Base-by-base conservation (phyloP, 2,888 invertebrate species). In the Dasypolia templi region DNA sequence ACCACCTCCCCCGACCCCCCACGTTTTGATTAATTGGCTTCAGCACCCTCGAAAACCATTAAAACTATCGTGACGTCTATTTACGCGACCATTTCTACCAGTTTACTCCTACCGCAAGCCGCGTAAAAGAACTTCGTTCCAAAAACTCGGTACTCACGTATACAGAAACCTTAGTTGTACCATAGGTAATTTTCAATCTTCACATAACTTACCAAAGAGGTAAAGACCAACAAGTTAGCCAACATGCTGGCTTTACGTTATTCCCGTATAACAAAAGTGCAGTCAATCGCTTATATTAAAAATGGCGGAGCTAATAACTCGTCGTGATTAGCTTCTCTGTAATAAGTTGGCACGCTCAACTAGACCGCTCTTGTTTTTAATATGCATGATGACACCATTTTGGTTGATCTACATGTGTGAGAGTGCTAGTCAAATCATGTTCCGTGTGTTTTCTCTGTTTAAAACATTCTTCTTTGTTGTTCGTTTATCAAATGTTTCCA, bases 231-330 rank as follows among this genome's bases (percentile, higher is more conserved):
- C 32, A 46, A 46, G 29, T 22, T 19, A 11, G 7, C 62, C 58
- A 74, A 69, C 67, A 64, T 35, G 81, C 7, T 75, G 26, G n/a
- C 17, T 29, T 12, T 14, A 11, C 29, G 5, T 42, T 22, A 19
- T 3, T 35, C 6, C 75, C n/a, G 75, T 89, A 55, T 71, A 70
- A 81, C 56, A 76, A 56, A 81, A 87, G 86, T 88, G 88, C 88
- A 89, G 87, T 87, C 91, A 90, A 91, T 92, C 82, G 86, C 75
- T 79, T 86, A 90, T 90, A 93, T 93, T 92, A 92, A 92, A 92
- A 91, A 80, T 59, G 80, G 55, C 67, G 73, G 65, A 77, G 81
- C 73, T 82, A 89, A 81, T 88, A 87, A 85, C 78, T 86, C 86
- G 79, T 66, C 79, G 88, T 88, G 89, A 91, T 90, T 89, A 88